Evolutionary conservation across 2,113 vertebrate species (phyloP), one percentile per base, ranked within the genome.

Genomic region (Dolichotis patagonum): DNA sequence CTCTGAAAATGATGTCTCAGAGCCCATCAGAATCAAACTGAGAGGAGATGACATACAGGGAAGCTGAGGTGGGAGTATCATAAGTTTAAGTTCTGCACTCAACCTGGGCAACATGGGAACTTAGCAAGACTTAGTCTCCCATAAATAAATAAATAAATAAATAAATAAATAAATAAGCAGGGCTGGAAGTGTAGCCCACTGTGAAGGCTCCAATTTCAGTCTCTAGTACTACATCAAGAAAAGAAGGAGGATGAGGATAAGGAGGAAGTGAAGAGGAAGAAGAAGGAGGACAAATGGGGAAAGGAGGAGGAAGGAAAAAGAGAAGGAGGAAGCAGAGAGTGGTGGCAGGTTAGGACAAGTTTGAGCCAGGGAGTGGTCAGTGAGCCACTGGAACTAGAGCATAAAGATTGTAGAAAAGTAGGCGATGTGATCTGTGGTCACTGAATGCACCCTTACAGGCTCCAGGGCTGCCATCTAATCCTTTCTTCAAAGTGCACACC

Each of bases 401-500:
- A n/a, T 8, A 46, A 69, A 41, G 38, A 62, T 67, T 83, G 77
- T 83, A 85, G 63, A 85, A 88, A 38, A 41, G 32, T 38, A 85
- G 32, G n/a, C 0, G 13, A 7, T 28, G 4, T 26, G 16, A 56
- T 8, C 32, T 5, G 0, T 11, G 8, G n/a, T 73, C 54, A 60
- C 62, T 80, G 17, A 1, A 20, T 3, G 24, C 11, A 1, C 2
- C 41, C 62, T 46, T 8, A 8, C 46, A 75, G 20, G 32, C 26
- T 11, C 28, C 7, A 0, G 46, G 43, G 38, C 30, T 82, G 89
- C 14, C 2, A 49, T 24, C 38, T 24, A 46, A 49, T 9, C 16
- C 58, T 85, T 19, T 62, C 43, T 73, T 58, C 81, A 63, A 88
- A 91, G 38, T 7, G n/a, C 63, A 54, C 67, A 24, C 3, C 6